Conservation (phyloP, 2,888 invertebrate genomes). For the Oscheius sp. region DNA sequence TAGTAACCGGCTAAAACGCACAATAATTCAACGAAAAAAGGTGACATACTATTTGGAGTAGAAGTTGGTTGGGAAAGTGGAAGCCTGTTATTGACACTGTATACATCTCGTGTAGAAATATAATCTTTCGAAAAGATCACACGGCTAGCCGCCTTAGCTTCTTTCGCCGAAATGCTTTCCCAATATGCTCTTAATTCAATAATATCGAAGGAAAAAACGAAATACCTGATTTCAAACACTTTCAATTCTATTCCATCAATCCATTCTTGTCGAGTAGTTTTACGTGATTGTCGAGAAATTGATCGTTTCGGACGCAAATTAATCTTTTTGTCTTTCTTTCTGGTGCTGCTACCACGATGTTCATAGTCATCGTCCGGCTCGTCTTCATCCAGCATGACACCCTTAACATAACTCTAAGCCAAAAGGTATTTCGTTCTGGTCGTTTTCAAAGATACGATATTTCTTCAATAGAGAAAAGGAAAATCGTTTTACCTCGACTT, state of each 20-base stretch:
- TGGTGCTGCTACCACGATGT: constrained; percentile 3
- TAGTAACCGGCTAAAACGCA: neutral
- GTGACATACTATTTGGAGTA: too few species aligned
- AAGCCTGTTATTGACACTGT: neutral
- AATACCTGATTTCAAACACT: constrained; percentile 62
- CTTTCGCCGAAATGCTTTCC: neutral
- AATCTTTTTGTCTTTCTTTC: neutral
- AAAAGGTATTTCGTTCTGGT: neutral
- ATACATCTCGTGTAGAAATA: neutral
- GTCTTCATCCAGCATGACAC: constrained; percentile 59
- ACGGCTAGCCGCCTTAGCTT: neutral
- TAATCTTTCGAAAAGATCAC: neutral
- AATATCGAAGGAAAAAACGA: neutral
- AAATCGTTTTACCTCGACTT: constrained; percentile 14
- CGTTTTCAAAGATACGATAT: neutral
- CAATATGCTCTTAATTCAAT: constrained; percentile 11
- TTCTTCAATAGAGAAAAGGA: neutral
- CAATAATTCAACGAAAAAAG: neutral
- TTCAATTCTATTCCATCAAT: constrained; percentile 68
- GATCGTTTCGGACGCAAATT: constrained; percentile 17
- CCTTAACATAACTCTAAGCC: constrained; percentile 44
- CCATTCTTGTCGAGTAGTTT: constrained; percentile 47
- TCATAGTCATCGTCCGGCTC: constrained; percentile 47
- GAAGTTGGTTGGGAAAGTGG: neutral
- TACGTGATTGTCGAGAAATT: constrained; percentile 1